Conservation (phyloP, 1,140 invertebrate genomes). For the Tetramorium alpestre region DNA sequence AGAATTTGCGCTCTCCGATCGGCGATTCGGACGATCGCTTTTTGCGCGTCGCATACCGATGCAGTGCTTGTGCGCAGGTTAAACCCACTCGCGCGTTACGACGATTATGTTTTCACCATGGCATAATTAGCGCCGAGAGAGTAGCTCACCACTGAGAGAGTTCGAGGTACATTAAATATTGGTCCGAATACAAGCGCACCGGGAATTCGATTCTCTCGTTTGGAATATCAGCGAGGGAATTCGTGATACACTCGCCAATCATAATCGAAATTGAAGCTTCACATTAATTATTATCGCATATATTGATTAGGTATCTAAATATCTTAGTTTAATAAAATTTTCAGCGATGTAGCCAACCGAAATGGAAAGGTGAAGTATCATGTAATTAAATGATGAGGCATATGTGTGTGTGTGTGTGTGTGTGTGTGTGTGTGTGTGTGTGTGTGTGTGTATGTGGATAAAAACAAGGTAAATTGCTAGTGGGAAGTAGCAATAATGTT, state of each 20-base stretch:
- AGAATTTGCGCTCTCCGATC: constrained; percentile 59
- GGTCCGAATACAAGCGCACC: constrained; percentile 44
- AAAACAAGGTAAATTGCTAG: background rate
- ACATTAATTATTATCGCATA: constrained; percentile 45
- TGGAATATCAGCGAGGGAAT: constrained; percentile 31
- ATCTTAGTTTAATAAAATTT: constrained; percentile 23
- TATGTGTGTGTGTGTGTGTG: background rate
- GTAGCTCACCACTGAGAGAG: constrained; percentile 49
- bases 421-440: too few species aligned
- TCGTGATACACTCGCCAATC: constrained; percentile 51
- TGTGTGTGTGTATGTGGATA: too few species aligned
- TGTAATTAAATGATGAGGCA: background rate
- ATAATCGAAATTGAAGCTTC: constrained; percentile 42
- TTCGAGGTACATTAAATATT: constrained; percentile 67
- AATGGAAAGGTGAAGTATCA: background rate
- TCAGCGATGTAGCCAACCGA: background rate
- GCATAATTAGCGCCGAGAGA: constrained; percentile 69
- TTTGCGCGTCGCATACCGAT: constrained; percentile 57
- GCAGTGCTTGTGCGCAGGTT: constrained; percentile 36
- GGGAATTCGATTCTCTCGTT: constrained; percentile 45
- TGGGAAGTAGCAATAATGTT: background rate
- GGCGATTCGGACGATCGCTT: constrained; percentile 29
- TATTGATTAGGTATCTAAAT: background rate
- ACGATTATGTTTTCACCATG: constrained; percentile 70
- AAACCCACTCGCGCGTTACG: constrained; percentile 64